Percentiles rank a stretch among this genome's conserved stretches.
phyloP scores from a whole-genome alignment of 1,140 invertebrate species.

The Rhagoletis pomonella region DNA sequence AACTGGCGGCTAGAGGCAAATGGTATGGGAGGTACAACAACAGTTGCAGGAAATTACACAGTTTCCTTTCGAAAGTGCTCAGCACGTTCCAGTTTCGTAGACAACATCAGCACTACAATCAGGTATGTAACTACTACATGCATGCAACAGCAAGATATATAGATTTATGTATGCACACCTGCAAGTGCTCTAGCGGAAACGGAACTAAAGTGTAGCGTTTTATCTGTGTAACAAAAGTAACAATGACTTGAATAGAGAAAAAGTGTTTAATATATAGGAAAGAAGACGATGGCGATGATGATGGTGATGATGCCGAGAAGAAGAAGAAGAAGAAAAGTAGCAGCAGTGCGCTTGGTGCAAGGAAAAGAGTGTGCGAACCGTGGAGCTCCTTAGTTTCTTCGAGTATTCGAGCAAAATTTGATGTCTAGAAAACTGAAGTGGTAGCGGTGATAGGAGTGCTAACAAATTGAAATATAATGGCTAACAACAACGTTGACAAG shows the following conservation, averaged over 20 bases:
- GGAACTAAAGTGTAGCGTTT: constrained; percentile 35
- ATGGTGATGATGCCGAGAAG: not conserved
- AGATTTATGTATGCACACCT: constrained; percentile 26
- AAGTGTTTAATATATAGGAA: not conserved
- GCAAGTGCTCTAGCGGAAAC: constrained; percentile 22
- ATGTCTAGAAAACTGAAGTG: not conserved
- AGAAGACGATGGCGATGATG: not conserved
- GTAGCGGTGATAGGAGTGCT: not conserved
- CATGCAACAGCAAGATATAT: not conserved
- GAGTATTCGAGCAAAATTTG: not conserved
- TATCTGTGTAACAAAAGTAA: constrained; percentile 19
- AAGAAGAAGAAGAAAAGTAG: not conserved
- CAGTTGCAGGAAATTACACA: constrained; percentile 27
- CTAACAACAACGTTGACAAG: constrained; percentile 3
- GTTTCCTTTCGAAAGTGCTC: not conserved
- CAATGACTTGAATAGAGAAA: constrained; percentile 22
- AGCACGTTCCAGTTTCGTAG: constrained; percentile 37
- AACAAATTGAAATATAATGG: constrained; percentile 50
- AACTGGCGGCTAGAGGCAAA: not conserved
- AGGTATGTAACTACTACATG: not conserved
- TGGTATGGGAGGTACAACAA: not conserved
- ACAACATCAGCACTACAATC: constrained; percentile 17
- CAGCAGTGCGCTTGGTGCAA: not conserved
- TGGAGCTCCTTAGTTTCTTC: not conserved
- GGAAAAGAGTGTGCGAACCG: not conserved